A percentile compares a stretch with the other conserved stretches of the same genome.
Evolutionary conservation across 2,888 invertebrate genomes (phyloP).

Genomic region (Podabrus alpinus): DNA sequence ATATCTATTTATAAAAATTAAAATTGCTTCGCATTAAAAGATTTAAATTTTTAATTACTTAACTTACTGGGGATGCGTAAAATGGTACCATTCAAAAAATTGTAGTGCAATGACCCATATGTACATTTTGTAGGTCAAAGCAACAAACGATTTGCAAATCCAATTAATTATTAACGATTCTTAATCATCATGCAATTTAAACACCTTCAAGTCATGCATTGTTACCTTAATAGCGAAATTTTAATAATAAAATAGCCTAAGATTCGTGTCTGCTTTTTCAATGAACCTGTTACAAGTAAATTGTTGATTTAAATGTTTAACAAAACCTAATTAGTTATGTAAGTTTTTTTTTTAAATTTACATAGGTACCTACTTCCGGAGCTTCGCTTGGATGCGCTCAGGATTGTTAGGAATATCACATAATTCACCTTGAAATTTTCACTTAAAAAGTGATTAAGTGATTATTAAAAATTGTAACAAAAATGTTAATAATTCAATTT

Average conservation of each 20-base stretch:
- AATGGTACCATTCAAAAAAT: background rate
- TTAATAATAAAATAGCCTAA: background rate
- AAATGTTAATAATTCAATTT: background rate
- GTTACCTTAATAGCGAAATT: background rate
- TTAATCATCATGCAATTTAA: background rate
- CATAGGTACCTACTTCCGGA: background rate
- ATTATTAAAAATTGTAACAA: background rate
- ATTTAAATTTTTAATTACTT: background rate
- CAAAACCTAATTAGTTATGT: background rate
- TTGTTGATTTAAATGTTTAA: background rate
- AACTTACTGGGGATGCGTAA: background rate
- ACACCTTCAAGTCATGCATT: background rate
- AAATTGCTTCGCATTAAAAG: background rate
- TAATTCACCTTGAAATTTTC: background rate
- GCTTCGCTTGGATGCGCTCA: background rate
- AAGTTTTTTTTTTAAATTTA: background rate
- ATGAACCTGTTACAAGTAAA: background rate
- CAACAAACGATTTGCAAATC: background rate
- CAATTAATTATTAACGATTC: background rate
- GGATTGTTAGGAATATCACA: background rate
- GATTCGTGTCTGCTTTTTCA: background rate
- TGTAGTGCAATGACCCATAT: background rate
- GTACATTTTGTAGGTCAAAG: background rate
- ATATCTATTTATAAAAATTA: too few species aligned
- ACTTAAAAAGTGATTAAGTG: background rate